Evolutionary conservation across 2,113 vertebrate genomes (phyloP).

Genomic region (Cyprinodon tularosa): DNA sequence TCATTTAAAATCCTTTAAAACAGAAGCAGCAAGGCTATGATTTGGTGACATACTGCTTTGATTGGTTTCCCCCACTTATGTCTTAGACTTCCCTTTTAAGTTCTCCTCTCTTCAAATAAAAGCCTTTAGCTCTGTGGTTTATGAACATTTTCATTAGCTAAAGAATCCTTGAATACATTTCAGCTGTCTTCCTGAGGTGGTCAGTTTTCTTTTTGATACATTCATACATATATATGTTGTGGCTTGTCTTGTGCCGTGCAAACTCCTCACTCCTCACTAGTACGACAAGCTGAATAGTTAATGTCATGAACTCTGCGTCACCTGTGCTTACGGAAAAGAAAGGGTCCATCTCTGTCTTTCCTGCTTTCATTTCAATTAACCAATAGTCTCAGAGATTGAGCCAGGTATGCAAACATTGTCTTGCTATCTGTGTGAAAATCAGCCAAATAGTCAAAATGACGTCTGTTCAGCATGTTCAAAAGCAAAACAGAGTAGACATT

Average conservation of each 20-base stretch:
- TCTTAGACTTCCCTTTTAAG: constrained; percentile 51
- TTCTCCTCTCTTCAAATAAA: constrained; percentile 37
- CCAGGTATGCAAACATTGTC: constrained; percentile 73
- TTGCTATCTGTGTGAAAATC: constrained; percentile 76
- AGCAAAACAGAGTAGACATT: constrained; percentile 61
- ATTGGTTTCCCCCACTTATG: constrained; percentile 50
- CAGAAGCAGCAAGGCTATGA: constrained; percentile 69
- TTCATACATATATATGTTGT: constrained; percentile 11
- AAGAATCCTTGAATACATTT: constrained; percentile 13
- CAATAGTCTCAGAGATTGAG: constrained; percentile 49
- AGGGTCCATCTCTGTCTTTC: constrained; percentile 14
- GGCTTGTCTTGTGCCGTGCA: constrained; percentile 23
- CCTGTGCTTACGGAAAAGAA: constrained; percentile 56
- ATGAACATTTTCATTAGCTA: constrained; percentile 23
- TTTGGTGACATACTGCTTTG: constrained; percentile 67
- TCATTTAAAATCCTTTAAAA: constrained; percentile 75
- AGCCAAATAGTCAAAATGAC: constrained; percentile 67
- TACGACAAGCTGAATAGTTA: constrained; percentile 37
- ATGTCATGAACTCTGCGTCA: constrained; percentile 70
- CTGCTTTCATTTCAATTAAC: constrained; percentile 73
- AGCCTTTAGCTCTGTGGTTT: constrained; percentile 10
- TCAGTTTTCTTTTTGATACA: constrained; percentile 22
- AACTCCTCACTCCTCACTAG: constrained; percentile 29
- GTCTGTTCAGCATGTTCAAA: constrained; percentile 58
- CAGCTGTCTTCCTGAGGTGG: not conserved